Evolutionary conservation across 53 echinoderm and acorn worm genomes (phyloP), one percentile per base, ranked within the genome.

Genomic region (Echinometra lucunter): DNA sequence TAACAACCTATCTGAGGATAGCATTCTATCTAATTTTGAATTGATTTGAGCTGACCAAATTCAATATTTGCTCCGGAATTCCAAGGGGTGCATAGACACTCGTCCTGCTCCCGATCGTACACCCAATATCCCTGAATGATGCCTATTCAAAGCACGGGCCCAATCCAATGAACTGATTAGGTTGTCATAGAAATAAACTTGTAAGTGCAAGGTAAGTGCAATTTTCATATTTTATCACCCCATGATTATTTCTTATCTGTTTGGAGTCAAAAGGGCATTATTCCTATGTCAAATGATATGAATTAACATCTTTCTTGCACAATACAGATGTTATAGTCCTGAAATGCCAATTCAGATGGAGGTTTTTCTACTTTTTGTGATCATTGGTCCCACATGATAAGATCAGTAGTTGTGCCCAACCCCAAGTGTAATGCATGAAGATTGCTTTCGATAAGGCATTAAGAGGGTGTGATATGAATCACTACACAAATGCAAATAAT

Each of bases 141-240:
- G 13, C 28, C 85, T 28, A 85, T 85, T 85, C 85, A 85, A 30
- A 85, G 85, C 85, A 85, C 85, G 85, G n/a, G 27, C 49, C 28
- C 42, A 47, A 85, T 85, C 85, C 49, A 85, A 85, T 85, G 49
- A 85, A 85, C 49, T 85, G 85, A 85, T 85, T 13, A 28, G 49
- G 85, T 85, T 49, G 85, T 30, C 85, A 53, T 1, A 40, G 85
- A 25, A 15, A 85, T 53, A 45, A n/a, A 49, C 85, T 47, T 85
- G 45, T 85, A 85, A 85, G 85, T 85, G 85, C 85, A 85, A 47
- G 47, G 45, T 85, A 85, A 85, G 85, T 85, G 85, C 85, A 85
- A 47, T 47, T 78, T 85, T 85, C 85, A 85, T 85, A 49, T 30
- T n/a, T 47, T 49, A 49, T 85, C 49, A n/a, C 85, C 85, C 85